These are phyloP conservation scores for Halichoerus grypus DNA, from an alignment of 2,113 vertebrate species.

Conservation along the genomic window DNA sequence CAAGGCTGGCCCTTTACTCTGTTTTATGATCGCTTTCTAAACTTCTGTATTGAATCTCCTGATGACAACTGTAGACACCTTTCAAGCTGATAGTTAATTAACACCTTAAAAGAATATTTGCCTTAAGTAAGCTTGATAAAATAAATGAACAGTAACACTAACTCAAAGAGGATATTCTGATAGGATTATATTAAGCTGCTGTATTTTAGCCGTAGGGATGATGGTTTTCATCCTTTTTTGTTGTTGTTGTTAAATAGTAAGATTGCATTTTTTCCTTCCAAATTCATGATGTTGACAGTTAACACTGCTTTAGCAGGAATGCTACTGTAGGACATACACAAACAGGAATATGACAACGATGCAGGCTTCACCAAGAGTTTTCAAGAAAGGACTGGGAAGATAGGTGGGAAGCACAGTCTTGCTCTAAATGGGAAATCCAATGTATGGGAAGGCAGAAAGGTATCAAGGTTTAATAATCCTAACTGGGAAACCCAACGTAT, in stretches of 20 bases:
- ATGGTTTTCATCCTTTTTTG: not conserved
- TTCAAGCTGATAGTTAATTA: not conserved
- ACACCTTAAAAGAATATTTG: not conserved
- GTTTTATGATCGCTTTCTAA: not conserved
- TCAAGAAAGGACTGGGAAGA: too few relatives aligned
- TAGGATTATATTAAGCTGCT: not conserved
- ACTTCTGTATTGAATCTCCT: not conserved
- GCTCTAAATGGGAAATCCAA: not conserved
- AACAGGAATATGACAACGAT: not conserved
- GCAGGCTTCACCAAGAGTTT: not conserved
- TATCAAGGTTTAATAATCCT: too few relatives aligned
- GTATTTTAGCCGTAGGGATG: not conserved
- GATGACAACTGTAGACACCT: not conserved
- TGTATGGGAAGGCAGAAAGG: not conserved
- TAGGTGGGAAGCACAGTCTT: accelerated
- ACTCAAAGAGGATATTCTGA: not conserved
- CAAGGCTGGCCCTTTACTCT: not conserved
- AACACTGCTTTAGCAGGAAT: not conserved
- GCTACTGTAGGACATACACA: too few relatives aligned
- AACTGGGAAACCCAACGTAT: not conserved
- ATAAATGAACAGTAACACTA: too few relatives aligned
- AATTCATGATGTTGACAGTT: not conserved
- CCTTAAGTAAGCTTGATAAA: not conserved
- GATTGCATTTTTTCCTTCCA: not conserved
- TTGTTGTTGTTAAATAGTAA: not conserved